Evolutionary conservation across 92 coral and sea anemone species (phyloP).

Genomic region (Epizoanthus illoricatus): DNA sequence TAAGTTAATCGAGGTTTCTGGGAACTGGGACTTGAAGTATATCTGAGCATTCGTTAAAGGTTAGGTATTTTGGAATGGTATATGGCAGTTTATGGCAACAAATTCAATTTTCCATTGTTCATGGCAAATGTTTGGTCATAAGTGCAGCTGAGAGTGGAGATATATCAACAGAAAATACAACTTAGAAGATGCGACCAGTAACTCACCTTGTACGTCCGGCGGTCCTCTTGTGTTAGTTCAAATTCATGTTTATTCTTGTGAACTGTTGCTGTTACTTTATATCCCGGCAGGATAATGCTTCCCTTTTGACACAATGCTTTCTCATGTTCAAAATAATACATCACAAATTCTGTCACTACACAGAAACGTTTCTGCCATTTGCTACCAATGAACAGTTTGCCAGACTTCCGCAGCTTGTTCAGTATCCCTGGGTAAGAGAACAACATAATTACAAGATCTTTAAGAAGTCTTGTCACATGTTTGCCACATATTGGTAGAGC

Average conservation of each 20-base stretch:
- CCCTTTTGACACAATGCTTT: conserved; percentile 76
- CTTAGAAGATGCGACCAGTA: background rate
- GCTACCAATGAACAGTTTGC: conserved; percentile 62
- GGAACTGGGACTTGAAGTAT: no score
- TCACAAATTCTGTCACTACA: conserved; percentile 65
- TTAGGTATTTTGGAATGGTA: no score
- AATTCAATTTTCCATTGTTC: no score
- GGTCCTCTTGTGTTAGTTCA: conserved; percentile 48
- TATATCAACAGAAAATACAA: no score
- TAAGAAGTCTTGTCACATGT: background rate
- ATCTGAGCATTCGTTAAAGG: no score
- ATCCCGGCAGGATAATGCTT: conserved; percentile 76
- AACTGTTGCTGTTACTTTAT: conserved; percentile 33
- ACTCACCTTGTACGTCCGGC: conserved; percentile 75
- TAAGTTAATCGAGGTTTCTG: no score
- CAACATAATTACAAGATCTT: background rate
- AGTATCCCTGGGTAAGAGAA: conserved; percentile 55
- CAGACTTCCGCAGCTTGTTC: conserved; percentile 74
- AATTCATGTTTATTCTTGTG: conserved; percentile 62
- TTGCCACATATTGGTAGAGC: background rate
- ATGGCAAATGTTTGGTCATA: no score
- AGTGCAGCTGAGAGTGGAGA: no score
- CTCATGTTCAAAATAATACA: conserved; percentile 74
- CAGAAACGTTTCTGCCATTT: conserved; percentile 88
- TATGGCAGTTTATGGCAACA: no score